Evolutionary conservation across 1,140 invertebrate species (phyloP).

Genomic region (Drosophila orena): DNA sequence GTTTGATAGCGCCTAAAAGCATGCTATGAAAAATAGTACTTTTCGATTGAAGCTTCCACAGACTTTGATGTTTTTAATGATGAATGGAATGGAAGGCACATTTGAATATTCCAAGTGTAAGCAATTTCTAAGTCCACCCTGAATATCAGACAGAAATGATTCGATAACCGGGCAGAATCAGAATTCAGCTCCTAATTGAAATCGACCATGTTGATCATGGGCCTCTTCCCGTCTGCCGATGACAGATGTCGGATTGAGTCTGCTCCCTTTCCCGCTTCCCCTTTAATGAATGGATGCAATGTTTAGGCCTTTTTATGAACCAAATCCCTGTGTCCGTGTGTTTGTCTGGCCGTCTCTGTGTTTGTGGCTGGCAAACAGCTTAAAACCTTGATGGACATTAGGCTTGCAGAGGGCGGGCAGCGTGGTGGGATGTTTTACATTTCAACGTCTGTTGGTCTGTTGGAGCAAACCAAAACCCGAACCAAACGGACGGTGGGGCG

Average conservation of each 20-base stretch:
- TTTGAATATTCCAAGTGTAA: too few relatives aligned
- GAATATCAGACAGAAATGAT: slow-evolving; percentile 32
- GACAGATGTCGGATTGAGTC: slow-evolving; percentile 28
- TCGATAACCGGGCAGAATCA: slow-evolving; percentile 17
- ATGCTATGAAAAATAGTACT: too few relatives aligned
- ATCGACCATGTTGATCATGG: slow-evolving; percentile 55
- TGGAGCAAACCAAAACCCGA: slow-evolving; percentile 12
- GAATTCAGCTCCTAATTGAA: slow-evolving; percentile 59
- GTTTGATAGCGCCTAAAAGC: too few relatives aligned
- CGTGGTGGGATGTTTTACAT: slow-evolving; percentile 35
- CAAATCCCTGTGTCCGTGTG: slow-evolving; percentile 39
- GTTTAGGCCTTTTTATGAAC: slow-evolving; percentile 67
- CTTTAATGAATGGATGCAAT: slow-evolving; percentile 64
- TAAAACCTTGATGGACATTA: slow-evolving; percentile 80
- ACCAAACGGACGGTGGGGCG: slow-evolving; percentile 24
- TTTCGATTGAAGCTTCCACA: too few relatives aligned
- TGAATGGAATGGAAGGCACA: neutral
- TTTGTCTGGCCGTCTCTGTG: slow-evolving; percentile 35
- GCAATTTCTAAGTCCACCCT: slow-evolving; percentile 2
- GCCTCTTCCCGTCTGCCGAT: slow-evolving; percentile 14
- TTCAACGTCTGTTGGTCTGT: slow-evolving; percentile 25
- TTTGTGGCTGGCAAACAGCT: slow-evolving; percentile 72
- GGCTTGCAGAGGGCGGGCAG: neutral
- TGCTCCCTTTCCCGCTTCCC: slow-evolving; percentile 9
- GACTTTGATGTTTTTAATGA: neutral